A percentile compares a stretch with the other conserved stretches of the same genome.
Evolutionary conservation across 1,140 invertebrate genomes (phyloP).

Genomic region (Zeugodacus cucurbitae): DNA sequence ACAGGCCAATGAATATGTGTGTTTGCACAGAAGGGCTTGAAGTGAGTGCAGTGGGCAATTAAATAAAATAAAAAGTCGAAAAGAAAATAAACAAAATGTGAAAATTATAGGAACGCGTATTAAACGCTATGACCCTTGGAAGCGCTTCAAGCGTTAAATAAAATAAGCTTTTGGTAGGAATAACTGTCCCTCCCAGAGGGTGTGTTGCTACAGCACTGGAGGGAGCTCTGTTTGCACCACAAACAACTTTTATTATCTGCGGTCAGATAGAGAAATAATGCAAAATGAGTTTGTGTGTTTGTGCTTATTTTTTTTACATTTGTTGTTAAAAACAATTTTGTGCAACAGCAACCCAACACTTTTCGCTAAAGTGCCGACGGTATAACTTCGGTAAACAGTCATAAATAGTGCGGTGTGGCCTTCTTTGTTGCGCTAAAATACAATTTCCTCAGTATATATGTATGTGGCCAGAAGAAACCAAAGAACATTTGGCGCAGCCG

Average conservation of each 20-base stretch:
- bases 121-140: background rate
- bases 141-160: background rate
- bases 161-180: background rate
- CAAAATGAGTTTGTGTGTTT: background rate
- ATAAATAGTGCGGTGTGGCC: background rate
- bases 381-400: background rate
- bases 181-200: background rate
- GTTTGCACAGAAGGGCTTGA: background rate
- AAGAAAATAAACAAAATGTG: background rate
- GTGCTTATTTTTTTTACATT: no score
- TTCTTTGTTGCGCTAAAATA: background rate
- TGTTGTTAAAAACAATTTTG: no score
- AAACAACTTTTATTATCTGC: no score
- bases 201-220: background rate
- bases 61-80: no score
- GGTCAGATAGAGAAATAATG: background rate
- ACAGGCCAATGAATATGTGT: no score
- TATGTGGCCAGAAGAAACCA: background rate
- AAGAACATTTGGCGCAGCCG: conserved; percentile 12
- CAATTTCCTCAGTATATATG: background rate
- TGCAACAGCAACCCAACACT: background rate
- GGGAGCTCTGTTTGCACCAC: background rate
- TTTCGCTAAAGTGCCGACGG: background rate
- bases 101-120: background rate
- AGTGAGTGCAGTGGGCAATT: no score